Evolutionary conservation across 2,888 invertebrate genomes (phyloP), one percentile per base, ranked within the genome.

Genomic region (Teleiodes luculella): DNA sequence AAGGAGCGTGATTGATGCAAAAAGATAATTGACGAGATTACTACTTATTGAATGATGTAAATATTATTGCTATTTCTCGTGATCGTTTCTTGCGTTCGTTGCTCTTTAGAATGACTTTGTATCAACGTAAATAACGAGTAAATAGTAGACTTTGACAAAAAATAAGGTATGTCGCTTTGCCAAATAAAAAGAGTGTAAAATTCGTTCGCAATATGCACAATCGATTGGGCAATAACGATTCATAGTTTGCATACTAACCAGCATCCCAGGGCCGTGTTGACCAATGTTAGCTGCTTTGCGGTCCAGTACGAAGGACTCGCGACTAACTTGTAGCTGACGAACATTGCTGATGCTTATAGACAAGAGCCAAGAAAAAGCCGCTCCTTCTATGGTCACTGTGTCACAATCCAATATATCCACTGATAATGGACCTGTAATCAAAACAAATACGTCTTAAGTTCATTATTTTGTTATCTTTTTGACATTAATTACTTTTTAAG

Each of bases 301-400:
- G 65, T 93, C 93, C 60, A 94, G 90, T 63, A 91, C 90, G 74
- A 95, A 94, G 0, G 94, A 90, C 47, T 92, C 91, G 53, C 90
- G 86, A 16, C 89, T 87, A 33, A 94, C 80, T 53, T 89, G 84
- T 50, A 95, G 76, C 24, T 86, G 79, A 4, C 74, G 74, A 13
- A 94, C 92, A 60, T 93, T 90, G 56, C 72, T 84, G 59, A 94
- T 90, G 53, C 80, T 87, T 72, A 94, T 90, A 57, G 90, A 89
- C 46, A 92, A 84, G 30, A 94, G 85, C 90, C 93, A 92, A 33
- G 93, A 92, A 68, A 94, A 94, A 0, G 93, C 91, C 46, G 90
- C 88, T 16, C 91, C 90, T 66, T 92, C 92, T 58, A 94, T 84
- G 16, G 90, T 84, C 11, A 94, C 92, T 65, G 86, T 82, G 54